Conservation (phyloP, 2,797 vertebrate species). For the Megalops cyprinoides region DNA sequence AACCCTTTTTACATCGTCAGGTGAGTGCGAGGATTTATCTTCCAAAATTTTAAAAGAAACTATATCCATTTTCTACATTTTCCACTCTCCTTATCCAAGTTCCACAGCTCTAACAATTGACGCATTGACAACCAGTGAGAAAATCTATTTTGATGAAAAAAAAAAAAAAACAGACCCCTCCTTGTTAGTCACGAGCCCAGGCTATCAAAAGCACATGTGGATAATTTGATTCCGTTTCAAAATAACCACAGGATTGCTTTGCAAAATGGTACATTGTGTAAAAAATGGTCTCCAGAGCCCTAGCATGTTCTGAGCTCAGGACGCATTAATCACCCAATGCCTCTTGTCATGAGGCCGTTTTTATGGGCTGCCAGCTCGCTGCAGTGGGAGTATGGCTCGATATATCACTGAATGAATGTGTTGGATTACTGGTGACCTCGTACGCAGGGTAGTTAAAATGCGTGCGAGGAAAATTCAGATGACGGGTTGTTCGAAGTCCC, state of each 20-base stretch:
- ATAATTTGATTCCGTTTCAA: constrained; percentile 51
- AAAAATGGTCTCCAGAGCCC: constrained; percentile 53
- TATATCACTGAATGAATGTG: constrained; percentile 48
- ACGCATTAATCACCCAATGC: constrained; percentile 58
- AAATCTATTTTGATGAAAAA: constrained; percentile 12
- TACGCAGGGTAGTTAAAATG: constrained; percentile 46
- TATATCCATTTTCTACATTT: neutral
- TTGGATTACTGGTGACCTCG: constrained; percentile 42
- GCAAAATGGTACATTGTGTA: constrained; percentile 53
- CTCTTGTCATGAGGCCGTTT: constrained; percentile 56
- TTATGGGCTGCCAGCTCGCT: constrained; percentile 50
- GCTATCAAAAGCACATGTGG: constrained; percentile 36
- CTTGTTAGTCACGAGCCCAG: constrained; percentile 8
- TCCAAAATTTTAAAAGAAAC: neutral
- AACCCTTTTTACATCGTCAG: neutral
- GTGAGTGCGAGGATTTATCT: neutral
- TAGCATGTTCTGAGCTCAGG: constrained; percentile 45
- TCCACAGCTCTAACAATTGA: neutral
- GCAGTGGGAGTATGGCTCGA: constrained; percentile 45
- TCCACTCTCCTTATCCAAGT: constrained; percentile 9
- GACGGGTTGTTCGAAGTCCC: constrained; percentile 42
- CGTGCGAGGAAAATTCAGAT: constrained; percentile 45
- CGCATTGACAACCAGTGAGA: constrained; percentile 3
- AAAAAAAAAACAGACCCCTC: constrained; percentile 14
- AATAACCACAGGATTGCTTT: constrained; percentile 45